Base-by-base conservation (phyloP, 1,140 invertebrate species). In the Atta texana region DNA sequence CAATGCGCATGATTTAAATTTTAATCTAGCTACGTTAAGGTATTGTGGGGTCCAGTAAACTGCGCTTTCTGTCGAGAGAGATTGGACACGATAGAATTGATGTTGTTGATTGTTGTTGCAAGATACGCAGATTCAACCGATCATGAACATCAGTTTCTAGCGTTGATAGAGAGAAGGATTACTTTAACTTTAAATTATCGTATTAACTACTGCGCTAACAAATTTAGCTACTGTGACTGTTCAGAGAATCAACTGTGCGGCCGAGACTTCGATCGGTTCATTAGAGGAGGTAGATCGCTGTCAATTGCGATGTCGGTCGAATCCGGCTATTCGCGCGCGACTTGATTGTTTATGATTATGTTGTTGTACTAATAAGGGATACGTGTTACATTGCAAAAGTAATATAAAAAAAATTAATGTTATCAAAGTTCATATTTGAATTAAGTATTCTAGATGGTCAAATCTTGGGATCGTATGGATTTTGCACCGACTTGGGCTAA, bases 1-100 rank as follows among this genome's bases (percentile, higher is more conserved):
- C 92, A 93, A 93, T 72, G 92, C 81, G 92, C 92, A 92, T 90
- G 89, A 89, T 85, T 87, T 92, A 92, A 89, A 87, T 89, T 53
- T 92, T 91, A 92, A 88, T 92, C 86, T 87, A 88, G 55, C 55
- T 77, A 78, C 39, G 57, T 87, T 87, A 90, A 24, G 21, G 6
- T 78, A 49, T 78, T 59, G 59, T 31, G 64, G 18, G 72, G 21
- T 16, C 16, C 34, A 34, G 63, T 77, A 66, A 85, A 31, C 61
- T 51, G 71, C n/a, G 69, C 18, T 85, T 85, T 66, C 34, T 57
- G 61, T 78, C 31, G 31, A 78, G 61, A 31, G 44, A 85, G 21
- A 85, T 55, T 12, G 14, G 49, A 31, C 10, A 55, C 24, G 34
- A 74, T 8, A 49, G 28, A 10, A 24, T 34, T 76, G 21, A 53